Percentiles rank a stretch among this genome's conserved stretches.
phyloP scores from a whole-genome alignment of 2,113 vertebrate genomes.

The Phasianus colchicus region DNA sequence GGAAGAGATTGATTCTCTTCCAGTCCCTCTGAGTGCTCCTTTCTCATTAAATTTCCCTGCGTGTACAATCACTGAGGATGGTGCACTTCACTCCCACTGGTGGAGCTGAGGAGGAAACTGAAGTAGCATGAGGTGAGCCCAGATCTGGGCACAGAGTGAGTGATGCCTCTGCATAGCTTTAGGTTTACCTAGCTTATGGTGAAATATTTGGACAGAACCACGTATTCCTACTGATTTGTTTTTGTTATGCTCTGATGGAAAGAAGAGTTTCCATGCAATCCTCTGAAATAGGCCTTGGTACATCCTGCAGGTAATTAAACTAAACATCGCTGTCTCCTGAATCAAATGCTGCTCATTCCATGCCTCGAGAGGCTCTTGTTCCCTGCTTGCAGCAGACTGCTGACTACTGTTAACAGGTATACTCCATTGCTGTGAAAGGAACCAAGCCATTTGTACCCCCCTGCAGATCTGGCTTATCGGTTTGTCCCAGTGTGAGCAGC shows the following conservation, averaged over 20 bases:
- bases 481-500: neutral
- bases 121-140: neutral
- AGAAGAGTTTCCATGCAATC: neutral
- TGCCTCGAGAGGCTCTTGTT: neutral
- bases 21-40: neutral
- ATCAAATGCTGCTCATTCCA: slow-evolving; percentile 3
- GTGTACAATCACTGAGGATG: neutral
- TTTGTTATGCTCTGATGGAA: neutral
- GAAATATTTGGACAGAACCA: neutral
- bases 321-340: slow-evolving; percentile 6
- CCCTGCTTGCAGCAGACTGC: neutral
- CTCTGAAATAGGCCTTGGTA: neutral
- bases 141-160: neutral
- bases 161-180: neutral
- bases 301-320: neutral
- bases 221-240: neutral
- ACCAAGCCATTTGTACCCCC: slow-evolving; percentile 48
- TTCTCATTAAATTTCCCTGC: neutral
- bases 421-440: slow-evolving; percentile 48
- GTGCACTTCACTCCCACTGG: neutral
- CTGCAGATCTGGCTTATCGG: neutral
- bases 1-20: neutral
- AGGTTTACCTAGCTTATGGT: neutral
- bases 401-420: neutral
- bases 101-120: neutral